Evolutionary conservation across 2,113 vertebrate species (phyloP), one percentile per base, ranked within the genome.

Genomic region (Otolemur garnettii): DNA sequence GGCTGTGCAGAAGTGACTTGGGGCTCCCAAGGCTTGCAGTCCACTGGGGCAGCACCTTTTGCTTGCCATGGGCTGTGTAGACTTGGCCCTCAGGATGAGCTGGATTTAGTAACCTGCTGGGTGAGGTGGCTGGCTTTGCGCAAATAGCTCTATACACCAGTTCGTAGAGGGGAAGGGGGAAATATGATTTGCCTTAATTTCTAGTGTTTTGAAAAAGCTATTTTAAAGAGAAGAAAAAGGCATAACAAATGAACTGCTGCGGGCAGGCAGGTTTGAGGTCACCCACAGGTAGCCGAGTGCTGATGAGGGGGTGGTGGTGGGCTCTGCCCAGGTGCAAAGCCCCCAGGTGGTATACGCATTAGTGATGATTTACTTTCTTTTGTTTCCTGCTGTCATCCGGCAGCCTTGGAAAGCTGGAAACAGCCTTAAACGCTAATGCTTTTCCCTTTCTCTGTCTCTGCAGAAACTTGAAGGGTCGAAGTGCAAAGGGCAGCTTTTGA

Each of bases 391-490:
- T 57, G 5, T 26, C 0, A 0, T 38, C 4, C 26, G 38, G 35
- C 21, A 33, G 85, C 35, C 38, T 15, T 2, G 59, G 79, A 30
- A 79, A 60, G 69, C 82, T 3, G 7, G 72, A 35, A 82, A 42
- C 30, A 28, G 28, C 80, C 1, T 19, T 28, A n/a, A 10, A 24
- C 57, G 85, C 94, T 97, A 89, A 97, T 87, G 12, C 8, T 62
- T 88, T 90, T 59, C 84, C 26, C 97, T 94, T 4, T 78, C 62
- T 95, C 79, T 96, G 28, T 94, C 74, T 88, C 50, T 75, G 24
- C 98, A 99, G 99, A 99, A 99, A 98, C 99, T 99, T 11, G 99
- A 99, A 97, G 99, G 99, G 74, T 99, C 99, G 92, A 99, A 99
- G 97, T 98, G 98, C 62, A 99, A 99, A 97, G 99, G 99, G 77